Base-by-base conservation (phyloP, 2,113 vertebrate genomes). In the Vulpes ferrilata region DNA sequence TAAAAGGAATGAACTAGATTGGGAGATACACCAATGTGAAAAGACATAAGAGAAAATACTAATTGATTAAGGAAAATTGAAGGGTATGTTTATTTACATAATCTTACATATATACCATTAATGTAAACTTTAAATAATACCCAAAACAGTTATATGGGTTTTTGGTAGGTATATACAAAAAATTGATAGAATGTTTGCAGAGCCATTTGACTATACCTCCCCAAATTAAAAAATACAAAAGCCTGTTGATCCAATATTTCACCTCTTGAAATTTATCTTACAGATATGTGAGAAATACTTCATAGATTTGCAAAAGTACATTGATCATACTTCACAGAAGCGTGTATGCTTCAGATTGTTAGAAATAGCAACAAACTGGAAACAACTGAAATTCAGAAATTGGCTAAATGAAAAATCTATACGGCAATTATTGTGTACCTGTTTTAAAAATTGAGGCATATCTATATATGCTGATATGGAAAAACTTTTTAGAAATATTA, bases 221-320 rank as follows among this genome's bases (percentile, higher is more conserved):
- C 57, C 86, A 89, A 69, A 86, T 74, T 76, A 62, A 82, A 96
- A 53, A 96, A 67, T 91, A 76, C 11, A 30, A 7, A 85, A 86
- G 12, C 11, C 80, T 79, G 0, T 85, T 69, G 32, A 91, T 71
- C 3, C 71, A 78, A 74, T 84, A 73, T 30, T 17, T 19, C 12
- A 90, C 8, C 25, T 78, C 35, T 79, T 27, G 53, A 48, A 80
- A 74, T 95, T 85, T 85, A 90, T 73, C n/a, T 65, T 20, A 81
- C 57, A 57, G 57, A 57, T 57, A 57, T 7, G 57, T 57, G 57
- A 57, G 16, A 19, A 57, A 57, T 85, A 86, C 65, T 23, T 65
- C 20, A 65, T 48, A 23, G 4, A 60, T 84, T 85, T 93, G 17
- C 11, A 82, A 74, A 90, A 90, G n/a, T 71, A 65, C 7, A 79